Base-by-base conservation (phyloP, 1,140 invertebrate species). In the Conopomorpha cramerella region DNA sequence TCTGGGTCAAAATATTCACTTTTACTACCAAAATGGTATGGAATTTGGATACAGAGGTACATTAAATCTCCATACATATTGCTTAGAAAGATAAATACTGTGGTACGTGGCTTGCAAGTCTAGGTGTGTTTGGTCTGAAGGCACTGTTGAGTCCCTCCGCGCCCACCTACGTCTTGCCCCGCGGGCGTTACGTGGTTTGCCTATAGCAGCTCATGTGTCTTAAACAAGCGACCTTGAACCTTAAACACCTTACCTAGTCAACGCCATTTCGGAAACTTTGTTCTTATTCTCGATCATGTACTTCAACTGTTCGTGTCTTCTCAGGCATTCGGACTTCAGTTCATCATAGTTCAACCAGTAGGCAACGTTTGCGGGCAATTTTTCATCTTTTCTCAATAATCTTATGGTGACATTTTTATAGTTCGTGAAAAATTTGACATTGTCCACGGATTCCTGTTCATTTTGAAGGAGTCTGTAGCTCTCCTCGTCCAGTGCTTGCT, bases 271-370 rank as follows among this genome's bases (percentile, higher is more conserved):
- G 8, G 43, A 45, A 8, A 55, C 19, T 53, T 65, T 63, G 44
- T 63, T 63, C 41, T 49, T 64, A 45, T 58, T 58, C 16, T 61
- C 51, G 46, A 77, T 50, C 56, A 68, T 63, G 30, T 55, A 58
- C 10, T 42, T 64, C 16, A 78, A 27, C 33, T 73, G 52, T 17
- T 66, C 53, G 36, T 83, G 81, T 26, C 65, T 57, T 35, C 61
- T 51, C 14, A 79, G 54, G 40, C 82, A 84, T 44, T 72, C 57
- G 27, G 52, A 55, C 53, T 77, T 77, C 48, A 83, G 54, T 46
- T 62, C 67, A 17, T 77, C 65, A 46, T 79, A 81, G 43, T 83
- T 61, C 23, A 83, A 46, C 81, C 81, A 82, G 10, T 41, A 46
- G 16, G 57, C 62, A 8, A 81, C 41, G 47, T 77, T 59, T 30